Evolutionary conservation across 2,888 invertebrate genomes (phyloP).

Genomic region (Leucoptera coffeella): DNA sequence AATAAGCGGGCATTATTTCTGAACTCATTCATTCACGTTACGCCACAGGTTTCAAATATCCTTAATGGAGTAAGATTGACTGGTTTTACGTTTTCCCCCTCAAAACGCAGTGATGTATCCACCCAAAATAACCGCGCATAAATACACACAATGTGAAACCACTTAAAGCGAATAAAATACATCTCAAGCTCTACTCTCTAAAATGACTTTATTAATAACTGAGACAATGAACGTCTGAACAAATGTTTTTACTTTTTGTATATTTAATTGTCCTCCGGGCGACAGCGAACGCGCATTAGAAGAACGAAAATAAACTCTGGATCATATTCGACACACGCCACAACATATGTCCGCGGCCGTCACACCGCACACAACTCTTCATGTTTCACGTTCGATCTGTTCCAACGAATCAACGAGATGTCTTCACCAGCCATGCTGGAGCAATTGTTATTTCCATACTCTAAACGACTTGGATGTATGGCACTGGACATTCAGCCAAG

Average conservation of each 20-base stretch:
- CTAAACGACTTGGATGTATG: too few relatives aligned
- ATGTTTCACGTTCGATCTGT: too few relatives aligned
- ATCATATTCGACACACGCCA: conserved; percentile 38
- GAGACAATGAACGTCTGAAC: conserved; percentile 54
- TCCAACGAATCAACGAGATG: too few relatives aligned
- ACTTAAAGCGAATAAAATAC: conserved; percentile 55
- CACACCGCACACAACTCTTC: too few relatives aligned
- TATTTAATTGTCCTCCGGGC: conserved; percentile 50
- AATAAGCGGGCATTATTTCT: conserved; percentile 38
- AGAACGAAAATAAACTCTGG: conserved; percentile 44
- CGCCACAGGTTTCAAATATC: conserved; percentile 50
- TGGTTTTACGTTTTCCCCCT: conserved; percentile 48
- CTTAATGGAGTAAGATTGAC: conserved; percentile 49
- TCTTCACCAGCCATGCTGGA: too few relatives aligned
- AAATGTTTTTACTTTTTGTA: conserved; percentile 49
- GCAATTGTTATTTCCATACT: too few relatives aligned
- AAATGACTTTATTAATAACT: conserved; percentile 55
- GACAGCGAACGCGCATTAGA: conserved; percentile 49
- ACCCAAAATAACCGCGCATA: conserved; percentile 51
- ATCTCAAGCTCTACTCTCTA: conserved; percentile 49
- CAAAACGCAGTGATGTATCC: conserved; percentile 50
- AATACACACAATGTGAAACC: conserved; percentile 55
- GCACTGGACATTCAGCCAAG: too few relatives aligned
- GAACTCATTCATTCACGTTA: conserved; percentile 49
- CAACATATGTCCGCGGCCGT: too few relatives aligned